Base-by-base conservation (phyloP, 2,113 vertebrate genomes). In the Seriola aureovittata region DNA sequence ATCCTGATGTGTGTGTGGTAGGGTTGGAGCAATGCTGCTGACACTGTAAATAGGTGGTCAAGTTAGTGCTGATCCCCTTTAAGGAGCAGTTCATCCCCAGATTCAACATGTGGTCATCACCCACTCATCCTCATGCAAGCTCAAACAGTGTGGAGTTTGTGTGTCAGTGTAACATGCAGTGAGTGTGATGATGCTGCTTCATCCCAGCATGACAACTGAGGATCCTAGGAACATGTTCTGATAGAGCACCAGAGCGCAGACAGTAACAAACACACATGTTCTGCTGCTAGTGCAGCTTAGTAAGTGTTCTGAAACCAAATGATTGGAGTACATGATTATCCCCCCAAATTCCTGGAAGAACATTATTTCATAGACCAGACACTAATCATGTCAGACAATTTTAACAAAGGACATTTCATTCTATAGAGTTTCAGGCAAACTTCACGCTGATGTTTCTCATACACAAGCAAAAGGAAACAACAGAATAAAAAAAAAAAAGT, bases 41-140 rank as follows among this genome's bases (percentile, higher is more conserved):
- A 42, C 40, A 42, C 40, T 1, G 8, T 42, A 2, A 8, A 55
- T 0, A 64, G 36, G 32, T 5, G 17, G 14, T 19, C 13, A 38
- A 4, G 17, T 44, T 71, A 58, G 44, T 54, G 17, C 50, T 44
- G 23, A 48, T 36, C 50, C 13, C 1, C 6, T 36, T 32, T 34
- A 46, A 60, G 54, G 29, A 69, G 14, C 68, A 70, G 64, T 59
- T 79, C 70, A 74, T 58, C 50, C 69, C 78, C 25, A 52, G 2
- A 19, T 12, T 60, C 32, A 12, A 42, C 34, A 46, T 40, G 10
- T 34, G 48, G 36, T 42, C 13, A 8, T 42, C 14, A 19, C 19
- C 16, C 8, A 40, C 13, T 75, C 14, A 14, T 1, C 5, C 17
- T 52, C 34, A 0, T 21, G n/a, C 7, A 11, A 40, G 12, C 9